These are phyloP conservation scores for Malacosoma neustria DNA, from an alignment of 2,888 invertebrate species.

Conservation along the genomic window DNA sequence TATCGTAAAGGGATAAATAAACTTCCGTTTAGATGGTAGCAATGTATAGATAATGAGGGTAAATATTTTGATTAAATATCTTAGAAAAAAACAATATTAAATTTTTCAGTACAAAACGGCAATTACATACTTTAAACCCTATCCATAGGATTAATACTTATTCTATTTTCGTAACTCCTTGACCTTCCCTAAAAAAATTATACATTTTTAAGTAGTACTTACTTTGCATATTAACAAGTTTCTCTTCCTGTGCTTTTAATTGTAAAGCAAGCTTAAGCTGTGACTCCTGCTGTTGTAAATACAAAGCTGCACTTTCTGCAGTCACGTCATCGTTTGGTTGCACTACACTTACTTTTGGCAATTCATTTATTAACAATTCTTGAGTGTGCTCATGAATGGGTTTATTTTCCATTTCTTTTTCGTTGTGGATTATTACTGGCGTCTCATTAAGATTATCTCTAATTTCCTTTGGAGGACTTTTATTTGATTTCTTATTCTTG, in stretches of 20 bases:
- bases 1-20: too few species aligned
- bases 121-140: too few species aligned
- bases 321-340: constrained; percentile 55
- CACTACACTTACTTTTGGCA: constrained; percentile 16
- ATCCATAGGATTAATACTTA: too few species aligned
- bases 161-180: too few species aligned
- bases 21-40: too few species aligned
- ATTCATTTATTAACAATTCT: constrained; percentile 14
- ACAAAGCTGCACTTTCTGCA: constrained; percentile 69
- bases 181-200: too few species aligned
- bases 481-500: constrained; percentile 35
- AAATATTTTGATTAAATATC: too few species aligned
- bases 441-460: constrained; percentile 14
- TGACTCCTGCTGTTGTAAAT: constrained; percentile 77
- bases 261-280: constrained; percentile 77
- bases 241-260: constrained; percentile 77
- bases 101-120: too few species aligned
- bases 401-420: constrained; percentile 10
- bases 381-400: background rate
- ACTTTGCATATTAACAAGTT: constrained; percentile 70
- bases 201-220: too few species aligned
- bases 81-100: too few species aligned
- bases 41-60: too few species aligned
- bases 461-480: constrained; percentile 17
- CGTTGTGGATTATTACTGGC: constrained; percentile 6